Conservation (phyloP, 2,797 vertebrate species). For the Pseudochirops corinnae region DNA sequence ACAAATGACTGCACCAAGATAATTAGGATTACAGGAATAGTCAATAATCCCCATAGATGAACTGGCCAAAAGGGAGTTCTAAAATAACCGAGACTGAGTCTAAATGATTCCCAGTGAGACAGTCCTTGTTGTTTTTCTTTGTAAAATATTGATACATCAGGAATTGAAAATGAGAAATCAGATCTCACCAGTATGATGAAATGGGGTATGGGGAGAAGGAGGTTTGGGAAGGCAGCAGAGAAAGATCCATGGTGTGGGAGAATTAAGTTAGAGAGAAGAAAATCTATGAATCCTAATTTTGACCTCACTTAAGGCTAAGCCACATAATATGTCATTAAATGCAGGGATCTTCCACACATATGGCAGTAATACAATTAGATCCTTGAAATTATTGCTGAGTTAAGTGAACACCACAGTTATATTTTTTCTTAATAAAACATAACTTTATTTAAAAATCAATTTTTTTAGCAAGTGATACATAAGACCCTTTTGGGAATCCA, state of each 20-base stretch:
- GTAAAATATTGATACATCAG: neutral
- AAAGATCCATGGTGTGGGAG: neutral
- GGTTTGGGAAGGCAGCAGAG: neutral
- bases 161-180: neutral
- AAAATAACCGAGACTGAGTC: neutral
- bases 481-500: constrained; percentile 15
- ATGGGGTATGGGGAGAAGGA: neutral
- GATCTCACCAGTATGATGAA: neutral
- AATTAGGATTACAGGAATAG: constrained; percentile 50
- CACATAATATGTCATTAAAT: neutral
- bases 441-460: neutral
- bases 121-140: neutral
- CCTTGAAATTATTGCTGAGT: constrained; percentile 13
- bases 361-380: constrained; percentile 20
- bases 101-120: neutral
- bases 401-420: constrained; percentile 5
- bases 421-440: neutral
- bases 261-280: neutral
- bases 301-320: neutral
- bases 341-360: neutral
- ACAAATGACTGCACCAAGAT: neutral
- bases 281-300: constrained; percentile 26
- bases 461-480: neutral
- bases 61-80: constrained; percentile 27
- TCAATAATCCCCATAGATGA: constrained; percentile 50